Conservation (phyloP, 2,888 invertebrate genomes). For the Noctua pronuba region DNA sequence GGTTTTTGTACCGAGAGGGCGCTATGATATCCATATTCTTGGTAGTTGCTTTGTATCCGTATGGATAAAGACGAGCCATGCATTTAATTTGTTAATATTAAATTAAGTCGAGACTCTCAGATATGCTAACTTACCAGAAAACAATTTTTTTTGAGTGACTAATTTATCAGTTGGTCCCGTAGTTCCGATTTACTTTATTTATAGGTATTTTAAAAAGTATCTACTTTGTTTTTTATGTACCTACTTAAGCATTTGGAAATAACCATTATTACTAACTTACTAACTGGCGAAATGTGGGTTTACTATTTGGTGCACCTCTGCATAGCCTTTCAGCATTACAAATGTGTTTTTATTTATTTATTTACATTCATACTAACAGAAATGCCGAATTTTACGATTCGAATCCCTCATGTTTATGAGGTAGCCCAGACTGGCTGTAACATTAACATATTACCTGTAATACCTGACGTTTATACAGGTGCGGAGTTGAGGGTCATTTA, state of each 20-base stretch:
- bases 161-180: background rate
- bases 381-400: constrained; percentile 10
- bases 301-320: background rate
- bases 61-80: background rate
- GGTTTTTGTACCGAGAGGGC: constrained; percentile 20
- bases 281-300: background rate
- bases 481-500: constrained; percentile 82
- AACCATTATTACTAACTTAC: background rate
- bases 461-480: constrained; percentile 51
- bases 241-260: background rate
- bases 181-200: background rate
- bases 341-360: background rate
- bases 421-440: constrained; percentile 34
- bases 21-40: background rate
- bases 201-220: background rate
- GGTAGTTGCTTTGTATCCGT: background rate
- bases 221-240: background rate
- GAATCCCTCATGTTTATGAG: constrained; percentile 20
- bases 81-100: too few relatives aligned
- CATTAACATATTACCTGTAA: constrained; percentile 32
- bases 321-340: background rate
- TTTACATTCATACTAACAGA: background rate
- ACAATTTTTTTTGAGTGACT: background rate
- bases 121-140: background rate
- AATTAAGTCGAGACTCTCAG: background rate